Evolutionary conservation across 2,797 vertebrate genomes (phyloP).

Genomic region (Tiaroga cobitis): DNA sequence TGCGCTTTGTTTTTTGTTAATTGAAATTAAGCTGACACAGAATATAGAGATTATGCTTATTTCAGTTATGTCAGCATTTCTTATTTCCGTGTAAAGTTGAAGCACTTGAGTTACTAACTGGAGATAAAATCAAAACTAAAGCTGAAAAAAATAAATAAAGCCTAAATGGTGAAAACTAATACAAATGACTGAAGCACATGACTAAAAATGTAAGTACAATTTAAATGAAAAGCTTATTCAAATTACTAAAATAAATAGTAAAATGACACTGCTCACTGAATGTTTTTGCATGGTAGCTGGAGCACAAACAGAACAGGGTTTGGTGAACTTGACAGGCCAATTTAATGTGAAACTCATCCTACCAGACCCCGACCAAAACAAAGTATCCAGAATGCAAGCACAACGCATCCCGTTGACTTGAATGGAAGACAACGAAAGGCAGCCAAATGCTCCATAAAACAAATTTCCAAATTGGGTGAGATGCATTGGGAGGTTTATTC

Average conservation of each 20-base stretch:
- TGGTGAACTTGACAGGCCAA: background rate
- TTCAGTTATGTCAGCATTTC: background rate
- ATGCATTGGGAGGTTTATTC: background rate
- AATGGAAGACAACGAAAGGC: background rate
- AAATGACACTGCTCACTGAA: background rate
- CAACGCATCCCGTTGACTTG: background rate
- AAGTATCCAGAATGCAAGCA: background rate
- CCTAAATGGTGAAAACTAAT: background rate
- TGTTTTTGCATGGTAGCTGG: background rate
- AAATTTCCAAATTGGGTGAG: background rate
- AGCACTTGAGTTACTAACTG: background rate
- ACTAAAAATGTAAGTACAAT: background rate
- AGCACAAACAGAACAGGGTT: background rate
- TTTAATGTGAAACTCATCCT: background rate
- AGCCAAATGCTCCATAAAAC: background rate
- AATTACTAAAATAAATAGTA: background rate
- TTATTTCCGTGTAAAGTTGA: background rate
- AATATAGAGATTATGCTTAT: background rate
- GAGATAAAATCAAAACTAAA: background rate
- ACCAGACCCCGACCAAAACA: background rate
- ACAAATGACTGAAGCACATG: background rate
- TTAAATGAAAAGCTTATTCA: background rate
- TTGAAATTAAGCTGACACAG: background rate
- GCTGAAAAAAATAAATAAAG: background rate
- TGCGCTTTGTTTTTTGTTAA: background rate